Percentiles rank a stretch among this genome's conserved stretches.
Evolutionary conservation across 2,888 invertebrate genomes (phyloP).

Genomic region (Bombylius discolor): DNA sequence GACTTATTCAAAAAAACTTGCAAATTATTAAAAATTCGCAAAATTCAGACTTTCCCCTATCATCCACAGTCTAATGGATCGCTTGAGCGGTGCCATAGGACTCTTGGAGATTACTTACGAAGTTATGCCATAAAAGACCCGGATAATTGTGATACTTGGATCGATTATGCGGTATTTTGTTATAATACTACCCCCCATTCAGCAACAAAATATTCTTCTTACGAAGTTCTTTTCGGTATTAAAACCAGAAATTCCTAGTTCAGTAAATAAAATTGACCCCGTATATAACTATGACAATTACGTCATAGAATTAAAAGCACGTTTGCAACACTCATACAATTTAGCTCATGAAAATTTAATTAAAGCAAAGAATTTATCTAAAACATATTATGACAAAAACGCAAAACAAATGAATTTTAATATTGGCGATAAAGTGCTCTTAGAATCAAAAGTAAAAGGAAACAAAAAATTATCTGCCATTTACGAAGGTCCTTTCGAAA

Average conservation of each 20-base stretch:
- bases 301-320: too few species aligned
- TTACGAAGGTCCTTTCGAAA: too few species aligned
- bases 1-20: constrained; percentile 14
- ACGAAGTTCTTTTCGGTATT: background rate
- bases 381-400: too few species aligned
- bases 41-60: constrained; percentile 1
- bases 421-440: too few species aligned
- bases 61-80: constrained; percentile 18
- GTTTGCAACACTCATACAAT: too few species aligned
- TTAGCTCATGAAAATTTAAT: too few species aligned
- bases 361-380: too few species aligned
- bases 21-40: background rate
- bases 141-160: constrained; percentile 23
- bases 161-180: constrained; percentile 20
- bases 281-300: too few species aligned
- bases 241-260: background rate
- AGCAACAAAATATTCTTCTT: background rate
- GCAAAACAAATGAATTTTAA: too few species aligned
- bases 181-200: constrained; percentile 21
- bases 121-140: constrained; percentile 20
- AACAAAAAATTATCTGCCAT: too few species aligned
- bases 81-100: constrained; percentile 23
- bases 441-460: background rate
- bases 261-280: background rate
- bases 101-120: constrained; percentile 22